Percentiles rank a stretch among this genome's conserved stretches.
Evolutionary conservation across 2,888 invertebrate genomes (phyloP).

Genomic region (Ochlodes sylvanus): DNA sequence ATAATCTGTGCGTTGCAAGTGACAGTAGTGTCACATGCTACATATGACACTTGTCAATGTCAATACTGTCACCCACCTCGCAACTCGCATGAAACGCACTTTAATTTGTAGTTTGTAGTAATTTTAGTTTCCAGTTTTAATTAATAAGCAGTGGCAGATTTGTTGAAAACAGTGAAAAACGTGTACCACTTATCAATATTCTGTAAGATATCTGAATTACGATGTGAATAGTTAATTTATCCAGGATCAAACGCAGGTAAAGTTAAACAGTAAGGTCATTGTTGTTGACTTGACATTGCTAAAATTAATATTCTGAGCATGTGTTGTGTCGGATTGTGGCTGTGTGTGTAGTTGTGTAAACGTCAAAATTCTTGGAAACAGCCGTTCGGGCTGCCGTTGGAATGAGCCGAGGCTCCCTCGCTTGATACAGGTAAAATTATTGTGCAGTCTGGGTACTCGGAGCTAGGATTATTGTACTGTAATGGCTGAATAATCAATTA

Average conservation of each 20-base stretch:
- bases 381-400: conserved; percentile 52
- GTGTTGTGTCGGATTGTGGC: conserved; percentile 55
- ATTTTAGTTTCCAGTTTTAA: neutral
- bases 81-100: too few species aligned
- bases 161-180: conserved; percentile 38
- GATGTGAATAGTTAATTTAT: conserved; percentile 33
- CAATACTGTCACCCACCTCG: too few species aligned
- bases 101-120: too few species aligned
- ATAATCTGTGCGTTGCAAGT: too few species aligned
- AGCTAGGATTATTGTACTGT: conserved; percentile 28
- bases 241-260: conserved; percentile 42
- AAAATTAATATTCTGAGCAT: conserved; percentile 63
- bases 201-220: neutral
- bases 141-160: neutral
- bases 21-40: too few species aligned
- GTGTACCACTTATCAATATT: conserved; percentile 14
- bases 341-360: conserved; percentile 59
- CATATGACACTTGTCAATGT: too few species aligned
- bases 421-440: conserved; percentile 70
- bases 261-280: conserved; percentile 51
- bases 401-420: conserved; percentile 52
- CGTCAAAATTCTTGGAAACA: conserved; percentile 75
- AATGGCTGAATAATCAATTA: conserved; percentile 27
- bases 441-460: conserved; percentile 34
- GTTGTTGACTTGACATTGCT: conserved; percentile 69